A percentile compares a stretch with the other conserved stretches of the same genome.
These are phyloP conservation scores for Mimachlamys varia DNA, from an alignment of 2,888 invertebrate genomes.

Conservation along the genomic window DNA sequence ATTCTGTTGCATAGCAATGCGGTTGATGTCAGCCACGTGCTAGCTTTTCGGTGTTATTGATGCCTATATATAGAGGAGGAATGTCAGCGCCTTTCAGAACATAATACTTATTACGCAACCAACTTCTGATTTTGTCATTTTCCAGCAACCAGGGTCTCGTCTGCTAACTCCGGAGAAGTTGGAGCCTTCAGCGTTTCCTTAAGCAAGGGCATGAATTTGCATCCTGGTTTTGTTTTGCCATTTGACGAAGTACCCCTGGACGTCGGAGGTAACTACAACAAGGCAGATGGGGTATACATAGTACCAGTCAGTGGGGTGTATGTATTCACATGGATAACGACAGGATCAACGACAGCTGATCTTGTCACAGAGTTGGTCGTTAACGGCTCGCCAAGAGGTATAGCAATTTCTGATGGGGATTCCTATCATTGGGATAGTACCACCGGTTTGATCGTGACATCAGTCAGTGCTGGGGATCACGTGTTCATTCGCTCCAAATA, in stretches of 20 bases:
- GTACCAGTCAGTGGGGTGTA: not conserved
- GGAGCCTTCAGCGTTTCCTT: conserved; percentile 12
- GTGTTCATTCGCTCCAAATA: not conserved
- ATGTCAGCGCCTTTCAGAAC: too few species aligned
- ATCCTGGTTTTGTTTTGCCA: not conserved
- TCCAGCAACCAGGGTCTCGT: not conserved
- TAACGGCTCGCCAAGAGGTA: not conserved
- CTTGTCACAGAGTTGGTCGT: not conserved
- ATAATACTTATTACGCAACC: too few species aligned
- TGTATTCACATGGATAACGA: not conserved
- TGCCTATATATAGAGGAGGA: too few species aligned
- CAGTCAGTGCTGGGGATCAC: not conserved
- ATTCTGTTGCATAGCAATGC: too few species aligned
- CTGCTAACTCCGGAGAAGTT: not conserved
- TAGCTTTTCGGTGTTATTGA: too few species aligned
- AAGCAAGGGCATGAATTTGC: not conserved
- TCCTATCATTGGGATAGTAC: not conserved
- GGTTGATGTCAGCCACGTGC: too few species aligned
- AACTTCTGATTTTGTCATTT: not conserved
- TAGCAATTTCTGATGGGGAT: not conserved
- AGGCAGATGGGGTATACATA: not conserved
- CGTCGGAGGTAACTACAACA: not conserved
- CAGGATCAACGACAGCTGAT: not conserved
- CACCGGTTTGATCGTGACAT: not conserved
- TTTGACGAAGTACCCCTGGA: not conserved